phyloP scores from a whole-genome alignment of 2,113 vertebrate species.

The Campylomormyrus numenius region DNA sequence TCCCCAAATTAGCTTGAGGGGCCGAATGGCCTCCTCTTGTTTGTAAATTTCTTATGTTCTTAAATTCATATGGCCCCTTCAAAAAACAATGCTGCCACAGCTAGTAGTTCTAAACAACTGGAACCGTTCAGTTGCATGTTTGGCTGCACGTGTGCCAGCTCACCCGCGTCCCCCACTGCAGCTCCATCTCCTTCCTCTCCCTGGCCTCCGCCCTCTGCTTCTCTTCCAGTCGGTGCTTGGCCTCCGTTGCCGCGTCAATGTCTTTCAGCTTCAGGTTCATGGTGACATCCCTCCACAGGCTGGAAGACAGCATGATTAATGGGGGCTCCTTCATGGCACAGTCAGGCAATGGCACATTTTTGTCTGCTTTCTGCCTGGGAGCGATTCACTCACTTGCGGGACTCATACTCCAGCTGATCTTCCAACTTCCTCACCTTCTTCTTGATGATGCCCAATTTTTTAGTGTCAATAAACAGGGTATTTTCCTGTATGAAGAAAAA shows the following conservation, averaged over 20 bases:
- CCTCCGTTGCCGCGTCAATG: constrained; percentile 90
- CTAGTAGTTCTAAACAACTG: not conserved
- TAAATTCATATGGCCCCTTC: not conserved
- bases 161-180: constrained; percentile 93
- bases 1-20: no score
- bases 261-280: constrained; percentile 89
- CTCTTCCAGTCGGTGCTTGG: constrained; percentile 90
- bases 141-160: constrained; percentile 37
- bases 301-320: constrained; percentile 39
- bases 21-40: no score
- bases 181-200: constrained; percentile 89
- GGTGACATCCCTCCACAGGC: constrained; percentile 93
- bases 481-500: constrained; percentile 69
- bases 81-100: not conserved
- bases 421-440: constrained; percentile 95
- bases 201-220: constrained; percentile 90
- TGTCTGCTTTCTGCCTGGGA: not conserved
- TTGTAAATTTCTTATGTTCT: not conserved
- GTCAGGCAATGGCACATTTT: not conserved
- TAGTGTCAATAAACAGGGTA: constrained; percentile 90
- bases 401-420: constrained; percentile 90
- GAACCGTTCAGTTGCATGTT: not conserved
- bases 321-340: not conserved
- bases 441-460: constrained; percentile 87
- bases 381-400: constrained; percentile 74